Evolutionary conservation across 2,797 vertebrate genomes (phyloP).

Genomic region (Rhadinocentrus ornatus): DNA sequence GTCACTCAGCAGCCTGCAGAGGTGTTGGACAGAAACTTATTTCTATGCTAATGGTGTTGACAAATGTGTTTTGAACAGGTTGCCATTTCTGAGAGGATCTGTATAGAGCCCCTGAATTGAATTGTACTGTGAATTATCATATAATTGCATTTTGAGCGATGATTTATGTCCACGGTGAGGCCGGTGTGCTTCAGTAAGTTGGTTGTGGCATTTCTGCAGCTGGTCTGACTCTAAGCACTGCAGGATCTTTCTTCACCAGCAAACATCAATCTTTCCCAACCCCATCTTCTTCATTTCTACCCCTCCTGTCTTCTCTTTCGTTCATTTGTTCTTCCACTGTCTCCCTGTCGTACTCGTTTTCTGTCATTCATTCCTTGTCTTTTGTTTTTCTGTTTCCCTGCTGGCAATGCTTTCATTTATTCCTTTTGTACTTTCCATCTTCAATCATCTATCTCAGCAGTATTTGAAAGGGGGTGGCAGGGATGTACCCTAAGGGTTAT

Average conservation of each 20-base stretch:
- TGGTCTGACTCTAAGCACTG: slow-evolving; percentile 47
- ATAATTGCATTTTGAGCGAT: slow-evolving; percentile 78
- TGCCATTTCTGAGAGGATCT: slow-evolving; percentile 72
- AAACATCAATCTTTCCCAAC: slow-evolving; percentile 54
- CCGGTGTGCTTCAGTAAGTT: slow-evolving; percentile 60
- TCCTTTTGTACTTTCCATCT: slow-evolving; percentile 44
- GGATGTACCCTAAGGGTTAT: slow-evolving; percentile 44
- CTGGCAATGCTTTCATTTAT: slow-evolving; percentile 41
- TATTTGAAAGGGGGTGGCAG: slow-evolving; percentile 47
- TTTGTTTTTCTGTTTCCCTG: slow-evolving; percentile 28
- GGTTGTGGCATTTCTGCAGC: slow-evolving; percentile 50
- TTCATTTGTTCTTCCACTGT: slow-evolving; percentile 30
- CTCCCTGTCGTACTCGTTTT: slow-evolving; percentile 19
- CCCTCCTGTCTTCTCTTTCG: slow-evolving; percentile 3
- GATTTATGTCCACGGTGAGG: slow-evolving; percentile 71
- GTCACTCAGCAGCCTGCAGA: slow-evolving; percentile 53
- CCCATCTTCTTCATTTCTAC: neutral
- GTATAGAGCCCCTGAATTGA: slow-evolving; percentile 76
- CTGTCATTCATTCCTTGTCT: slow-evolving; percentile 38
- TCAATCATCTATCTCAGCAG: slow-evolving; percentile 47
- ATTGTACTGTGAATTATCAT: slow-evolving; percentile 80
- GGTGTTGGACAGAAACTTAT: slow-evolving; percentile 75
- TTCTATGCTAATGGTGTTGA: slow-evolving; percentile 86
- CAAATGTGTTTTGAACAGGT: slow-evolving; percentile 75
- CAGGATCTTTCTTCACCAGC: slow-evolving; percentile 68